A percentile compares a stretch with the other conserved stretches of the same genome.
phyloP scores from a whole-genome alignment of 1,140 invertebrate species.

The Periplaneta americana region DNA sequence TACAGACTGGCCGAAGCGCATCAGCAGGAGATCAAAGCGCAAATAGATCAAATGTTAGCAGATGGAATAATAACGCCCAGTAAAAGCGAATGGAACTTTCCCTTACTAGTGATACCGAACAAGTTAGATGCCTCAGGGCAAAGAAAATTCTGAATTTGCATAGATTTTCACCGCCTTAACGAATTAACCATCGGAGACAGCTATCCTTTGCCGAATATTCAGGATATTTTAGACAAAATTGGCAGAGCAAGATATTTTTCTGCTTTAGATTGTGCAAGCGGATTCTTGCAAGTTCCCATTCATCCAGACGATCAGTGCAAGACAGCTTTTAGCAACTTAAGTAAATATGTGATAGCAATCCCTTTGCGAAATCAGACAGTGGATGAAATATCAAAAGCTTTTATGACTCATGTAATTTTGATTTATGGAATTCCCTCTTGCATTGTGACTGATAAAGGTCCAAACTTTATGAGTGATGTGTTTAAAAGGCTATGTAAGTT shows the following conservation, averaged over 20 bases:
- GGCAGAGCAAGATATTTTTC: not conserved
- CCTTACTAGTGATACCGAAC: conserved; percentile 8
- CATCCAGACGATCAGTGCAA: too few relatives aligned
- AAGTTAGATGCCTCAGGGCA: conserved; percentile 9
- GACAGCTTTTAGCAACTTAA: too few relatives aligned
- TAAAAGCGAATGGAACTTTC: conserved; percentile 1
- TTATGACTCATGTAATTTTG: conserved; percentile 1
- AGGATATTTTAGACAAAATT: conserved; percentile 24
- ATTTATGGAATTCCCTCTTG: conserved; percentile 26
- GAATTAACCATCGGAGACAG: conserved; percentile 29
- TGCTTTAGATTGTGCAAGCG: too few relatives aligned
- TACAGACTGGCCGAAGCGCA: too few relatives aligned
- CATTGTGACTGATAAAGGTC: conserved; percentile 33
- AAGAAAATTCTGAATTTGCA: not conserved
- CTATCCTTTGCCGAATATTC: conserved; percentile 40
- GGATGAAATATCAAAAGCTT: not conserved
- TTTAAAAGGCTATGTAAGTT: conserved; percentile 32
- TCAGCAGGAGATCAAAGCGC: too few relatives aligned
- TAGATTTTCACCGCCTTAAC: conserved; percentile 39
- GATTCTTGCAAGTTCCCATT: too few relatives aligned
- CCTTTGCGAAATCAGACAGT: not conserved
- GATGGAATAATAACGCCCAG: not conserved
- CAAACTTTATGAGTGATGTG: conserved; percentile 30
- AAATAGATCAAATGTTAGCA: not conserved
- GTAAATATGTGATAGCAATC: too few relatives aligned